Evolutionary conservation across 2,797 vertebrate species (phyloP).

Genomic region (Mormyrops attenuatus): DNA sequence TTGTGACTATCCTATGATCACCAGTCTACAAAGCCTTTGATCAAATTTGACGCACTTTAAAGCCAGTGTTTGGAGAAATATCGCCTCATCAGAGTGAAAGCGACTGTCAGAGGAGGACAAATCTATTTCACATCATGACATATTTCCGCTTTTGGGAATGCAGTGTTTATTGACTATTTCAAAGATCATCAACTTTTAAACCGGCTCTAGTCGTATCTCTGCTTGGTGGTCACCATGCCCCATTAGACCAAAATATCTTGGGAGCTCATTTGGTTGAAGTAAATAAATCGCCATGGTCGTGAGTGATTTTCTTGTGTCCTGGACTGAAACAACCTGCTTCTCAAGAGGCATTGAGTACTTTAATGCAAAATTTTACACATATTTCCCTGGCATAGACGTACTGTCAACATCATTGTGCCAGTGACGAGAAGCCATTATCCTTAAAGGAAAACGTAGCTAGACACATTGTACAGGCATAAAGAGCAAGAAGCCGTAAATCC

Average conservation of each 20-base stretch:
- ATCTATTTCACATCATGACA: conserved; percentile 22
- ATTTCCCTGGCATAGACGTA: neutral
- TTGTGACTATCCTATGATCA: neutral
- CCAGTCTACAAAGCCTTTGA: neutral
- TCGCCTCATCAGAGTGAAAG: conserved; percentile 6
- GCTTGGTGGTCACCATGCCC: neutral
- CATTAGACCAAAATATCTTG: conserved; percentile 12
- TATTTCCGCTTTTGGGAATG: conserved; percentile 21
- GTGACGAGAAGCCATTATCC: neutral
- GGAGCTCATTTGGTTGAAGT: conserved; percentile 20
- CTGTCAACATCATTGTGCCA: neutral
- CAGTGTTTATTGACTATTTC: conserved; percentile 36
- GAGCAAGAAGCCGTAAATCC: neutral
- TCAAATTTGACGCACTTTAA: neutral
- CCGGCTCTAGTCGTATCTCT: conserved; percentile 28
- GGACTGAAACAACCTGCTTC: neutral
- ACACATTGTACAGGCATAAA: neutral
- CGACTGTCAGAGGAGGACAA: conserved; percentile 19
- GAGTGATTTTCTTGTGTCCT: neutral
- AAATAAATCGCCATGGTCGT: conserved; percentile 35
- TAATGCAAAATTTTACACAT: neutral
- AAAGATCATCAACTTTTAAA: conserved; percentile 38
- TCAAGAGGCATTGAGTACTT: neutral
- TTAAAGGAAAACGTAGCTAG: neutral
- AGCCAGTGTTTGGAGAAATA: neutral